Conservation (phyloP, 2,888 invertebrate species). For the Koerneria pararmatus region DNA sequence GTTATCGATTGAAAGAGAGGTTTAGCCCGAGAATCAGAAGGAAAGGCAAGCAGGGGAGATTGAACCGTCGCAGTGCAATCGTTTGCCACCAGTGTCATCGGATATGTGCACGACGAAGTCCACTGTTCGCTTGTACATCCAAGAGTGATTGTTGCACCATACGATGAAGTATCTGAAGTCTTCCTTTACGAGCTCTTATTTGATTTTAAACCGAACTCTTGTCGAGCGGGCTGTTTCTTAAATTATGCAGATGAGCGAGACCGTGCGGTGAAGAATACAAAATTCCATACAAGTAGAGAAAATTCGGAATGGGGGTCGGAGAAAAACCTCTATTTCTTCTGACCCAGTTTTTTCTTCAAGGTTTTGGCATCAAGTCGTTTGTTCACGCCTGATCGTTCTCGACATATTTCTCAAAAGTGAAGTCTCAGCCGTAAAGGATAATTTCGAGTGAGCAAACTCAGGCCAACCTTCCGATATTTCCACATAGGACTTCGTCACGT, state of each 20-base stretch:
- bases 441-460: too few relatives aligned
- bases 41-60: not conserved
- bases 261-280: too few relatives aligned
- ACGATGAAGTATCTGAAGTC: conserved; percentile 44
- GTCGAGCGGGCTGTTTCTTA: too few relatives aligned
- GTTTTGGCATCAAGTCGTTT: too few relatives aligned
- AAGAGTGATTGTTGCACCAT: conserved; percentile 56
- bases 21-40: conserved; percentile 10
- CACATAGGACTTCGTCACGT: conserved; percentile 39
- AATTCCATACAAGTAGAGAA: not conserved
- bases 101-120: conserved; percentile 16
- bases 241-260: too few relatives aligned
- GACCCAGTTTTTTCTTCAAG: too few relatives aligned
- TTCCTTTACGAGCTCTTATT: too few relatives aligned
- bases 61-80: conserved; percentile 4
- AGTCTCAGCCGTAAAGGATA: too few relatives aligned
- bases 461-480: conserved; percentile 38
- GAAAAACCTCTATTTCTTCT: not conserved
- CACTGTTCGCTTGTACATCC: conserved; percentile 38
- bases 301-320: not conserved
- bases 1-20: not conserved
- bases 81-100: conserved; percentile 8
- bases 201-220: too few relatives aligned
- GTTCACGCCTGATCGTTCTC: too few relatives aligned
- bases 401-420: too few relatives aligned